phyloP scores from a whole-genome alignment of 2,888 invertebrate species.

The Euclidia mi region DNA sequence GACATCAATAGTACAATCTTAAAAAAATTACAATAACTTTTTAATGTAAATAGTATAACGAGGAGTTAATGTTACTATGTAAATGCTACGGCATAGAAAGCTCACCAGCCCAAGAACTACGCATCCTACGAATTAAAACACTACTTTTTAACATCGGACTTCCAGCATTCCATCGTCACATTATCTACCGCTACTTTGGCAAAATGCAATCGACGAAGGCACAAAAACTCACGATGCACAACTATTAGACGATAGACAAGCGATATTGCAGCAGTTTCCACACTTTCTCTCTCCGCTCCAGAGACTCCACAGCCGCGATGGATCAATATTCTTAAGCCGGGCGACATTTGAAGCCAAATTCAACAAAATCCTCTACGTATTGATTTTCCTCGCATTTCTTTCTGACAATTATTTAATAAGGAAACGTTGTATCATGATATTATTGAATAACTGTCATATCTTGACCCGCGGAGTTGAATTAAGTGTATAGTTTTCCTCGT shows the following conservation, averaged over 20 bases:
- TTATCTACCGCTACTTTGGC: not conserved
- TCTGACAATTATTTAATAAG: not conserved
- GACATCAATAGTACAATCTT: no score
- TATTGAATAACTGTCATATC: constrained; percentile 13
- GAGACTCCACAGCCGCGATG: constrained; percentile 26
- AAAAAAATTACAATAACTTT: no score
- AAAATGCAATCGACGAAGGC: not conserved
- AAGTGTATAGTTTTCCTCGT: no score
- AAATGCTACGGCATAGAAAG: no score
- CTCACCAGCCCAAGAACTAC: no score
- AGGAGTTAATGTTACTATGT: no score
- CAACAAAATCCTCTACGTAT: constrained; percentile 44
- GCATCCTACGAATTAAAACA: no score
- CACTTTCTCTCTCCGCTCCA: not conserved
- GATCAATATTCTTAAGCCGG: constrained; percentile 43
- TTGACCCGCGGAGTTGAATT: no score
- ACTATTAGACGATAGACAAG: constrained; percentile 7
- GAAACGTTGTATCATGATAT: constrained; percentile 14
- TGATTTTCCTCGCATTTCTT: constrained; percentile 26
- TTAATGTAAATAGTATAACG: no score
- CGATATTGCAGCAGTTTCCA: constrained; percentile 7
- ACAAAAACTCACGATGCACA: not conserved
- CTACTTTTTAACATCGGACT: not conserved
- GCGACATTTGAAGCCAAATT: constrained; percentile 31
- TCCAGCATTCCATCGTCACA: not conserved